Base-by-base conservation (phyloP, 2,113 vertebrate genomes). In the Melanostigma gelatinosum region DNA sequence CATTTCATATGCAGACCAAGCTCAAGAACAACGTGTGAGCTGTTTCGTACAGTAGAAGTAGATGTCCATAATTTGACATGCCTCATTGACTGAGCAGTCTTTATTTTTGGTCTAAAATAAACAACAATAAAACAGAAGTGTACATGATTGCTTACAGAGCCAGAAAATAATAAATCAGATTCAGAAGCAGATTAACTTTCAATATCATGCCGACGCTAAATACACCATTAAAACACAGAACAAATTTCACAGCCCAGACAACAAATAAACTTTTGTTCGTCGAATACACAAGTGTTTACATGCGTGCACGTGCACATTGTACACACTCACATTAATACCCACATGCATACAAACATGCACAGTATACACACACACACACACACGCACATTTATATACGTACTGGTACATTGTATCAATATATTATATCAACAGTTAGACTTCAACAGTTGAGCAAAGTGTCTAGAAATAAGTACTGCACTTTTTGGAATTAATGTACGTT, bases 151-250 rank as follows among this genome's bases (percentile, higher is more conserved):
- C 18, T 67, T 32, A 27, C 29, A 38, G 10, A 16, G 27, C 76
- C 46, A 60, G 27, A 36, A 58, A 67, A 60, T 50, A 69, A 44
- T 80, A 61, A 80, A 74, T 74, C 48, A 9, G 48, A 36, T 20
- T 72, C 22, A 46, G 46, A 42, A 71, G 48, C 42, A 16, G 29
- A 46, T 42, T 20, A 22, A 40, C 12, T 64, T 7, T n/a, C 64
- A 34, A 22, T 13, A 22, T 22, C 44, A 4, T 40, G 36, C 62
- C 3, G 22, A 34, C 10, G 4, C 27, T 27, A 8, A 38, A 32
- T 40, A 50, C 20, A 34, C 67, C 11, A 42, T 42, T 42, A 10
- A 11, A 42, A 24, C 24, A 24, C 24, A 10, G 11, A 24, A 62
- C 4, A 36, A n/a, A 20, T 20, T 0, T 3, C 55, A 48, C 55